Evolutionary conservation across 2,888 invertebrate species (phyloP), one percentile per base, ranked within the genome.

Genomic region (Epirrhoe tristata): DNA sequence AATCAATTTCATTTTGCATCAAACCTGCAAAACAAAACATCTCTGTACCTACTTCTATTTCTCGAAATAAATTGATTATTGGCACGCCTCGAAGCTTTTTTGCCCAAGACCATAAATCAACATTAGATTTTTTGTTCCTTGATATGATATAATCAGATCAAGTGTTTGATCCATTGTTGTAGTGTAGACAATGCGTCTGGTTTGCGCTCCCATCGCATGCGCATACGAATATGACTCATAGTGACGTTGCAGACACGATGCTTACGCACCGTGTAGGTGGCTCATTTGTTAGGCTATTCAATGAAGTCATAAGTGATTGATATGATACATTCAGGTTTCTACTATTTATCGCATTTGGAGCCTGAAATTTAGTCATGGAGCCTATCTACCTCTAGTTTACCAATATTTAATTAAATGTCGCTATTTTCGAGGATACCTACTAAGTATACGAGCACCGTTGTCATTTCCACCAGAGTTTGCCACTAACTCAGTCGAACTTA

Each of bases 111-210:
- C 84, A 77, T 77, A 78, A 66, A 78, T 83, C 77, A 77, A 80
- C 78, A 78, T 77, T 75, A 71, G 72, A 24, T 82, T 89, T 89
- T 88, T 91, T 90, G 82, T 84, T 74, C 77, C 67, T 63, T 72
- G 76, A 81, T 84, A 87, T 88, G 86, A 89, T 88, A 89, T 90
- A 91, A 92, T 91, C 88, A 84, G 87, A 88, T 88, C 86, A 87
- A 87, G 82, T 81, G 81, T 76, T 84, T 88, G 86, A 87, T 86
- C 87, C 86, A 90, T 91, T 92, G 89, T 89, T 89, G 86, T 88
- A 89, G 88, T 89, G 86, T 88, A 89, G 88, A 92, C 89, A 88
- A 89, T 88, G 83, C 84, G 91, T 91, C 90, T 91, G 86, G 86
- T 58, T 83, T 82, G 88, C 77, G 83, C 84, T 89, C 90, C 84